Evolutionary conservation across 2,797 vertebrate species (phyloP), one percentile per base, ranked within the genome.

Genomic region (Vespertilio murinus): DNA sequence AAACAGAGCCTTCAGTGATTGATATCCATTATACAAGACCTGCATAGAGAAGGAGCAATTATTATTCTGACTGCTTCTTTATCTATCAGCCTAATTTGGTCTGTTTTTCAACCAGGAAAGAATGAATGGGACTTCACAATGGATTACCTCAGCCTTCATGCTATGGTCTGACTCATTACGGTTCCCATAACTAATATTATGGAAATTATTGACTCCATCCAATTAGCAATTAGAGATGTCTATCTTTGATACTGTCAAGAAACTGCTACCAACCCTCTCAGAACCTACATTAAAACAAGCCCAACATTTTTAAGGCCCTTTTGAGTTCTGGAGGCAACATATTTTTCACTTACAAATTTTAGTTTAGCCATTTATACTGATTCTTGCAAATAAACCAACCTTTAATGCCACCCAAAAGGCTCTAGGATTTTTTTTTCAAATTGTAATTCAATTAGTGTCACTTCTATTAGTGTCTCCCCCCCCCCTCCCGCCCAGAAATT

Each of bases 101-200:
- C 59, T 45, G 6, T 71, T 88, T 30, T 86, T 93, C 25, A 84
- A 71, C 49, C 71, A 86, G 8, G 40, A 77, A 88, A 70, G 12
- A 95, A 89, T 65, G 18, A 93, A 81, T 94, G 14, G 30, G 49
- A 61, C 56, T 64, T 91, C 54, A 78, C 88, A 40, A 67, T 78
- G 38, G 30, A 65, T 87, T 79, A 86, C 9, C 38, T 85, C 23
- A 91, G n/a, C 64, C 54, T 94, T 91, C 78, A 93, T 85, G 30
- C 40, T 42, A 52, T 61, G 47, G 30, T 71, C 28, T 42, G 11
- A 87, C 20, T 38, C 67, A 92, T 47, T 86, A 81, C 23, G 30
- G 22, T 40, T 23, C 13, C 56, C 73, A 23, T 65, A 56, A 79
- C 28, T 86, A 83, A 69, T 47, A 82, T 82, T 87, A 82, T 74